A percentile compares a stretch with the other conserved stretches of the same genome.
Conservation (phyloP, 2,888 invertebrate species). For the Ormyrus nitidulus region DNA sequence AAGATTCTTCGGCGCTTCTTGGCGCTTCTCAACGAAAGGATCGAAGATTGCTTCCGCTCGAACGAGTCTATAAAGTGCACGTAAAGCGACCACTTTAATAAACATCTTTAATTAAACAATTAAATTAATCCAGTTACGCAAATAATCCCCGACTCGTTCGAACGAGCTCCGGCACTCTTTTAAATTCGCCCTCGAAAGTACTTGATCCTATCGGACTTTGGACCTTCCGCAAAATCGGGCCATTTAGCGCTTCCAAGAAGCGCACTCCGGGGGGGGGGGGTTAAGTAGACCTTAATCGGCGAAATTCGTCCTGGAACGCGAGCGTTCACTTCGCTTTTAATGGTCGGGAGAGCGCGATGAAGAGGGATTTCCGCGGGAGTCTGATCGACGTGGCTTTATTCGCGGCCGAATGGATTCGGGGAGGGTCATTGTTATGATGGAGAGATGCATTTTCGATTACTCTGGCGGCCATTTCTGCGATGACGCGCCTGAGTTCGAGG, state of each 20-base stretch:
- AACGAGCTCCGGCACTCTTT: neutral
- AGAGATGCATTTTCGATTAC: constrained; percentile 11
- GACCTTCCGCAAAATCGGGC: neutral
- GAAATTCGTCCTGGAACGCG: constrained; percentile 4
- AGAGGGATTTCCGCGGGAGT: constrained; percentile 5
- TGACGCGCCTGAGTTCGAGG: neutral
- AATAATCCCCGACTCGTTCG: neutral
- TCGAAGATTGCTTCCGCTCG: too few species aligned
- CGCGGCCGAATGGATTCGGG: too few species aligned
- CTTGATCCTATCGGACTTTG: neutral
- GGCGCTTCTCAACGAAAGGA: too few species aligned
- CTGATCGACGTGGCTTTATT: constrained; percentile 30
- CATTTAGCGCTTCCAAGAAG: constrained; percentile 12
- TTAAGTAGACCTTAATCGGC: constrained; percentile 13
- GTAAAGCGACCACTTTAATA: neutral
- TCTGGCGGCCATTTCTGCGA: neutral
- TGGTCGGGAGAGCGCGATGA: neutral
- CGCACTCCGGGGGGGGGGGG: neutral
- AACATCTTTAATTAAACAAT: neutral
- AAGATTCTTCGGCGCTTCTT: too few species aligned
- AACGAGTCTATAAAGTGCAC: too few species aligned
- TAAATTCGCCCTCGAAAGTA: neutral
- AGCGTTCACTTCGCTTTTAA: constrained; percentile 24
- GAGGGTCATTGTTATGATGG: too few species aligned
- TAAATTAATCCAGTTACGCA: too few species aligned